Conservation (phyloP, 2,888 invertebrate species). For the Hanleya hanleyi region DNA sequence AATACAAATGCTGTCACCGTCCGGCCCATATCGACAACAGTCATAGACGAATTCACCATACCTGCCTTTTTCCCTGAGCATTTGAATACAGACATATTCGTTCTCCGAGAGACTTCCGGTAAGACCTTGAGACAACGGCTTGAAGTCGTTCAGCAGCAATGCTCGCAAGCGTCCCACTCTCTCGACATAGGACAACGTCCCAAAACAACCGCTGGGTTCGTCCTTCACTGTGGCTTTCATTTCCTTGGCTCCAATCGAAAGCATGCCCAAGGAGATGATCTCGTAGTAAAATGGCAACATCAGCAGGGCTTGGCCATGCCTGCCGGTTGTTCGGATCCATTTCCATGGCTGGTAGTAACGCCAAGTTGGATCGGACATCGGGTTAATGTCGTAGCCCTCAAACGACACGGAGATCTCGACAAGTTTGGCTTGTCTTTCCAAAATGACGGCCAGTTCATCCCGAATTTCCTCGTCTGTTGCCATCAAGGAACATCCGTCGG, state of each 20-base stretch:
- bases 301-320: slow-evolving; percentile 38
- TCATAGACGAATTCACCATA: slow-evolving; percentile 33
- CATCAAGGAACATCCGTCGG: not conserved
- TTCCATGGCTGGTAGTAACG: slow-evolving; percentile 23
- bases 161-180: not conserved
- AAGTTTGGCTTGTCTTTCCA: not conserved
- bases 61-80: slow-evolving; percentile 22
- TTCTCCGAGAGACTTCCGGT: slow-evolving; percentile 22
- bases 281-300: slow-evolving; percentile 43
- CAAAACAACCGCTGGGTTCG: slow-evolving; percentile 39
- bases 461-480: not conserved
- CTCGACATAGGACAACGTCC: slow-evolving; percentile 7
- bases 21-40: slow-evolving; percentile 24
- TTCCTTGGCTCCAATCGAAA: slow-evolving; percentile 40
- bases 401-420: not conserved
- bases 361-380: not conserved
- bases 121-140: not conserved
- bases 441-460: not conserved
- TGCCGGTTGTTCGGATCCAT: slow-evolving; percentile 37
- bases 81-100: slow-evolving; percentile 45
- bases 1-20: slow-evolving; percentile 21
- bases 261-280: slow-evolving; percentile 33
- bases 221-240: slow-evolving; percentile 36
- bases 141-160: slow-evolving; percentile 1
- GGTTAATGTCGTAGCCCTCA: not conserved